A percentile compares a stretch with the other conserved stretches of the same genome.
These are phyloP conservation scores for Aegypius monachus DNA, from an alignment of 2,113 vertebrate genomes.

Conservation along the genomic window DNA sequence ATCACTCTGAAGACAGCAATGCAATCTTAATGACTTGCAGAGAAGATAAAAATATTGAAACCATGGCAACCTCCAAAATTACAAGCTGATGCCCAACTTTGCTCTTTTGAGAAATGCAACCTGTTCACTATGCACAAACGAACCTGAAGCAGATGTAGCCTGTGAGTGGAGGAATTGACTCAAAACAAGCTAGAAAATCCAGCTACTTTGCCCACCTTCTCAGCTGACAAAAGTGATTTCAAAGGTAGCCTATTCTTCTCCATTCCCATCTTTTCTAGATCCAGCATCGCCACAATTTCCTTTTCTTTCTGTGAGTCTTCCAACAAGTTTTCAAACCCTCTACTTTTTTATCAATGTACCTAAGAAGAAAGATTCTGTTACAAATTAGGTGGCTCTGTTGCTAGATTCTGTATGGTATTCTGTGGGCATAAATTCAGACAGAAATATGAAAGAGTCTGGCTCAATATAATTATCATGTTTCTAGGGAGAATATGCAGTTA, in stretches of 20 bases:
- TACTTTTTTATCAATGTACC: neutral
- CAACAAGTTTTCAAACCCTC: neutral
- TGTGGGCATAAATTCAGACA: neutral
- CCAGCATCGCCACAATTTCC: neutral
- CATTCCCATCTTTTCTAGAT: neutral
- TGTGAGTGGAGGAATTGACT: neutral
- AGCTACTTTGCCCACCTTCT: neutral
- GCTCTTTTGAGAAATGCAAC: neutral
- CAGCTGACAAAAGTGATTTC: neutral
- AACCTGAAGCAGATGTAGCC: neutral
- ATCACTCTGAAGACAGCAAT: neutral
- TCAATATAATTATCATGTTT: neutral
- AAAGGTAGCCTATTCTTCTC: neutral
- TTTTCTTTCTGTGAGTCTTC: neutral
- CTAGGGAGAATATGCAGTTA: neutral
- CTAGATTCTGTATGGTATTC: neutral
- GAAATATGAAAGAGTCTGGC: neutral
- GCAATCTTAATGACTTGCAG: constrained; percentile 1
- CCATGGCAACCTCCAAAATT: constrained; percentile 49
- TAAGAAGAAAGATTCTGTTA: neutral
- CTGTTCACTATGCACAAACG: neutral
- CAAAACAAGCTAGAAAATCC: neutral
- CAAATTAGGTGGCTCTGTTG: neutral
- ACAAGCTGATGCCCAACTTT: neutral
- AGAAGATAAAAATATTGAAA: constrained; percentile 46